Base-by-base conservation (phyloP, 1,140 invertebrate genomes). In the Drosophila erecta region DNA sequence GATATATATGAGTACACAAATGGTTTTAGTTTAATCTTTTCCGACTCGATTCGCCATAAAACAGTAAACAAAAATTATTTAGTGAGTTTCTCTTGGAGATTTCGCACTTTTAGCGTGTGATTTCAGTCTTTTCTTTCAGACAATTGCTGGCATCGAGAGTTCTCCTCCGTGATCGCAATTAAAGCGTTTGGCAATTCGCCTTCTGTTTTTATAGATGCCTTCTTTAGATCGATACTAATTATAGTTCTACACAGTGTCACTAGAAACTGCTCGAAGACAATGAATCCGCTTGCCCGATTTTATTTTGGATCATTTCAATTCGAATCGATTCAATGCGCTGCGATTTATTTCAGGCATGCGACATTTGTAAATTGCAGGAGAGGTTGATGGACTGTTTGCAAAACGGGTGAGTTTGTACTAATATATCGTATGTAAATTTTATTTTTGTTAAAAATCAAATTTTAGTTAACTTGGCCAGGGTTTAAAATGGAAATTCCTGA, bases 91-190 rank as follows among this genome's bases (percentile, higher is more conserved):
- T 65, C 43, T 54, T 62, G 8, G 12, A 47, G 20, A 62, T 56
- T 56, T 79, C 59, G 59, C 38, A 74, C 65, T 87, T 77, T 54
- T 27, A 60, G 61, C 20, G 62, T 59, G 73, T 81, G 54, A 46
- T 67, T 74, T 64, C 38, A 66, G 37, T 46, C n/a, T 46, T 71
- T 50, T 37, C 17, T 41, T 51, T 64, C 41, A 75, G 65, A 67
- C 57, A 64, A 76, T 44, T 58, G 79, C 83, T 86, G 83, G 81
- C 81, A 87, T 87, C 83, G 43, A 78, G 49, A 62, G 58, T 47
- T 77, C 79, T 74, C 65, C 54, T 64, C 80, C 65, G 51, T 60
- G 50, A 50, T 67, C 54, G 81, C 83, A 78, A 80, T 69, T 80
- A 55, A 64, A 35, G 57, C 60, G 61, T 70, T 59, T 56, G 38